phyloP scores from a whole-genome alignment of 2,888 invertebrate species.

The Drosophila mimica region DNA sequence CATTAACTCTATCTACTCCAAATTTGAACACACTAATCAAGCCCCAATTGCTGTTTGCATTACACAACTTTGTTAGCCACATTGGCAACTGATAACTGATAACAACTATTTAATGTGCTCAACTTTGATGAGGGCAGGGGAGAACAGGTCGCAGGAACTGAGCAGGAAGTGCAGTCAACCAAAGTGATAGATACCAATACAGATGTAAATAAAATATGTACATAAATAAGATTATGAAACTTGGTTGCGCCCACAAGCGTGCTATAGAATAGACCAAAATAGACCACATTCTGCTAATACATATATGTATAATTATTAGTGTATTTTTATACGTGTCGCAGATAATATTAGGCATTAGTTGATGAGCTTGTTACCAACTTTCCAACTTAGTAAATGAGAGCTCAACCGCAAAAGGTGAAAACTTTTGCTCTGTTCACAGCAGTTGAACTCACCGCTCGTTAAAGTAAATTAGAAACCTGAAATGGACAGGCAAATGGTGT shows the following conservation, averaged over 20 bases:
- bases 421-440: conserved; percentile 23
- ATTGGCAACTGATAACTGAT: conserved; percentile 37
- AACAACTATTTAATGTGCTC: conserved; percentile 49
- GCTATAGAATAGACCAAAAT: conserved; percentile 38
- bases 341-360: conserved; percentile 39
- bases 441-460: conserved; percentile 20
- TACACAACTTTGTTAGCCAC: conserved; percentile 22
- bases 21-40: conserved; percentile 43
- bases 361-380: conserved; percentile 41
- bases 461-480: conserved; percentile 44
- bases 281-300: conserved; percentile 22
- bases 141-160: too few species aligned
- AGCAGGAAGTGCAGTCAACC: conserved; percentile 38
- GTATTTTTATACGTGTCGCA: conserved; percentile 31
- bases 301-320: conserved; percentile 27
- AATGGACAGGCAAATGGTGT: conserved; percentile 6
- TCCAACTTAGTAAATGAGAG: conserved; percentile 8
- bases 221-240: background rate
- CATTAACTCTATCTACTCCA: conserved; percentile 16
- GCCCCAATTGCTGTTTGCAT: conserved; percentile 32
- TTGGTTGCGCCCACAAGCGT: conserved; percentile 31
- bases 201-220: background rate
- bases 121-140: background rate
- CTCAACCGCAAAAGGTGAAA: conserved; percentile 31
- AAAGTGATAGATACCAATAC: conserved; percentile 11